Evolutionary conservation across 2,888 invertebrate genomes (phyloP).

Genomic region (Ceraclea dissimilis): DNA sequence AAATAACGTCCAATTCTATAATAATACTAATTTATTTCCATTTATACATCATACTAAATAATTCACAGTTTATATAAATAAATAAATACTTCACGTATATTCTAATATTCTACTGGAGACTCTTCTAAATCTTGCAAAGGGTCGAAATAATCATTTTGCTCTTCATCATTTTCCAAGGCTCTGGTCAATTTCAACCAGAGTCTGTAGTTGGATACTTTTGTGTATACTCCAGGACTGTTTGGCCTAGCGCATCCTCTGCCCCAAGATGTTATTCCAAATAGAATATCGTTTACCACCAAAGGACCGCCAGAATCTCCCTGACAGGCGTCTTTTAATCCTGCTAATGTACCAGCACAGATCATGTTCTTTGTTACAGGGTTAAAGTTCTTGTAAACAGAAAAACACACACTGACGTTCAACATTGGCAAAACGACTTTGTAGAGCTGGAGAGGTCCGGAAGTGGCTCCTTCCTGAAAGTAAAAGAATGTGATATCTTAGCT

Average conservation of each 20-base stretch:
- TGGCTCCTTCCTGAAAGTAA: neutral
- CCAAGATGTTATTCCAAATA: neutral
- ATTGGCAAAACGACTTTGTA: neutral
- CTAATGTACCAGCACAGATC: neutral
- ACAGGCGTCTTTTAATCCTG: neutral
- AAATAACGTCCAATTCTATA: too few species aligned
- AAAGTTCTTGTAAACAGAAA: neutral
- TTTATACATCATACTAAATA: too few species aligned
- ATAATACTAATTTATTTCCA: too few species aligned
- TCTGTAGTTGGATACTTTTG: neutral
- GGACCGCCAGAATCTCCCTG: slow-evolving; percentile 2
- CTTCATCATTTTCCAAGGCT: neutral
- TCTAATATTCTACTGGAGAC: too few species aligned
- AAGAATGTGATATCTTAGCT: too few species aligned
- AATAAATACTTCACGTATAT: too few species aligned
- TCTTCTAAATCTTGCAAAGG: too few species aligned
- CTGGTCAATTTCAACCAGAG: neutral
- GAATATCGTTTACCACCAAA: neutral
- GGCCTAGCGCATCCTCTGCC: neutral
- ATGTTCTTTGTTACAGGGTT: neutral
- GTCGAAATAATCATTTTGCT: neutral
- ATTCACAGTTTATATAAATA: too few species aligned
- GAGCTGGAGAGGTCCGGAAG: neutral
- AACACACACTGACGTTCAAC: neutral
- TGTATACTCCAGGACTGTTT: neutral